Evolutionary conservation across 2,113 vertebrate species (phyloP).

Genomic region (Amazona guildingii): DNA sequence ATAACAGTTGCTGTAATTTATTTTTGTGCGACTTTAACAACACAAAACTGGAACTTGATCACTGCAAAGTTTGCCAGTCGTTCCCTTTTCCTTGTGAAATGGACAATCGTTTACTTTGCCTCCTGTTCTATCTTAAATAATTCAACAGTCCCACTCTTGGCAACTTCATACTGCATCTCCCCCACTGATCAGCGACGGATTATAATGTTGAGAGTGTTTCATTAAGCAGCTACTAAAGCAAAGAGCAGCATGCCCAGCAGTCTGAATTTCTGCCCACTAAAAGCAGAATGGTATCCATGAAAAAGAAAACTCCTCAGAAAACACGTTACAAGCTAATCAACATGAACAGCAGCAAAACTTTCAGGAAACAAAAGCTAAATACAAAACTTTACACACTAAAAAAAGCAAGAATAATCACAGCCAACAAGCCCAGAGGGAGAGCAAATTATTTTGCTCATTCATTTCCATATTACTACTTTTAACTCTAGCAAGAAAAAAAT

Average conservation of each 20-base stretch:
- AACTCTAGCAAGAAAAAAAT: constrained; percentile 36
- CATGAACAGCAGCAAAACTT: neutral
- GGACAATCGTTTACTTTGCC: neutral
- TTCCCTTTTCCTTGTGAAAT: neutral
- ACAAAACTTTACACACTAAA: neutral
- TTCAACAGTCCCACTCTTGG: neutral
- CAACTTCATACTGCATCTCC: neutral
- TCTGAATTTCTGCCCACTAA: neutral
- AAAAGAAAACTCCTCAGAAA: neutral
- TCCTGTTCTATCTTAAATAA: neutral
- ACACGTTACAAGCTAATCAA: neutral
- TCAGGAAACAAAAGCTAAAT: neutral
- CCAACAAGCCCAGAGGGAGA: neutral
- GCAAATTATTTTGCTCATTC: constrained; percentile 30
- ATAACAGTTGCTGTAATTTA: neutral
- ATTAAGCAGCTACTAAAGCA: neutral
- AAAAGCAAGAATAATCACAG: constrained; percentile 11
- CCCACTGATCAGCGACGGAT: neutral
- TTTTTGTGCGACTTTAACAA: neutral
- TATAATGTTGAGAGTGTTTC: neutral
- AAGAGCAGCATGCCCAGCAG: neutral
- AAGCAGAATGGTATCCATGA: neutral
- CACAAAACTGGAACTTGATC: neutral
- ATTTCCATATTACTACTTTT: constrained; percentile 24
- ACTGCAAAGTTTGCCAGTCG: neutral